phyloP scores from a whole-genome alignment of 1,140 invertebrate genomes.

The Drosophila miranda region DNA sequence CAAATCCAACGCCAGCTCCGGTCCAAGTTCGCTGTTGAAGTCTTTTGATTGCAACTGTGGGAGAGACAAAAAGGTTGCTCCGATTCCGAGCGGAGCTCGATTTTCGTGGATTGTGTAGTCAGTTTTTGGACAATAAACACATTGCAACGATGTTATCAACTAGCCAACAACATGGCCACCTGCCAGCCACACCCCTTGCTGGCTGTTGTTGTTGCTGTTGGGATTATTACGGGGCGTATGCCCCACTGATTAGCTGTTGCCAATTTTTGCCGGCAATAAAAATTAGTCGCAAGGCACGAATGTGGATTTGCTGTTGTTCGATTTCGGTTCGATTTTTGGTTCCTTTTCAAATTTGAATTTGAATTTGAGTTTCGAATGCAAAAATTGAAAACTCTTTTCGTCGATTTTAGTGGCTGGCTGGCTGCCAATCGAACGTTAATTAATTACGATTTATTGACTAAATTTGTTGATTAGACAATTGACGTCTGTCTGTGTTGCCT shows the following conservation, averaged over 20 bases:
- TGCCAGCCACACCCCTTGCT: conserved; percentile 67
- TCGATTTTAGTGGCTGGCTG: conserved; percentile 18
- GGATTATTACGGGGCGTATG: conserved; percentile 56
- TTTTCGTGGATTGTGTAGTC: conserved; percentile 67
- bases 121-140: conserved; percentile 76
- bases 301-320: conserved; percentile 43
- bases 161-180: conserved; percentile 61
- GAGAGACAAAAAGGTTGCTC: conserved; percentile 53
- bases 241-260: conserved; percentile 73
- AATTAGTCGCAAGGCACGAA: conserved; percentile 76
- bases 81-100: conserved; percentile 33
- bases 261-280: conserved; percentile 75
- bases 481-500: conserved; percentile 66
- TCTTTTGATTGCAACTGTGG: conserved; percentile 66
- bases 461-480: conserved; percentile 81
- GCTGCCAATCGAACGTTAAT: conserved; percentile 69
- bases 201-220: neutral
- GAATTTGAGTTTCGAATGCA: conserved; percentile 22
- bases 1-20: conserved; percentile 4
- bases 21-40: conserved; percentile 67
- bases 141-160: conserved; percentile 77
- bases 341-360: conserved; percentile 55
- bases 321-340: conserved; percentile 16
- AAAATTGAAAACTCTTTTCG: conserved; percentile 47
- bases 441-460: conserved; percentile 81